Percentiles rank a stretch among this genome's conserved stretches.
Conservation (phyloP, 2,113 vertebrate genomes). For the Eclectus roratus region DNA sequence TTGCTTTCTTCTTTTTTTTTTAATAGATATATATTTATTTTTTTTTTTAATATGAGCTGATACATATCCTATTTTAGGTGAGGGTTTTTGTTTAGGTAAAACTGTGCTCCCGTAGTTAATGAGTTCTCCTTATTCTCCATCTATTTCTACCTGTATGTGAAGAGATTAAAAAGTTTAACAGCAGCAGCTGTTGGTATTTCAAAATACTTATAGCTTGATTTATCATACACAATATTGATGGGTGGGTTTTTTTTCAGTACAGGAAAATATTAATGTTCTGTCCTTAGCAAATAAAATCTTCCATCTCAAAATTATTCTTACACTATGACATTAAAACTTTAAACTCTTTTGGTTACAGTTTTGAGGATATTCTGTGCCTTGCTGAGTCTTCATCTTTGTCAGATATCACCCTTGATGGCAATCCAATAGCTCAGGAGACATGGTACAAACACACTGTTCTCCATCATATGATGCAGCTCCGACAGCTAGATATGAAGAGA, state of each 20-base stretch:
- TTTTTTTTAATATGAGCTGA: neutral
- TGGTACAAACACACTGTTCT: conserved; percentile 97
- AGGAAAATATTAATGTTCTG: neutral
- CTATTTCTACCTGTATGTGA: neutral
- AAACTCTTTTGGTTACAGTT: conserved; percentile 75
- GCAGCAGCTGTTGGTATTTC: neutral
- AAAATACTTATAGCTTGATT: neutral
- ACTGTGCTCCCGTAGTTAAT: neutral
- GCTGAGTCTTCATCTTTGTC: conserved; percentile 86
- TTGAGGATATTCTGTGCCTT: conserved; percentile 91
- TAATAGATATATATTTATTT: neutral
- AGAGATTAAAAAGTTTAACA: neutral
- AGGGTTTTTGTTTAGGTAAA: neutral
- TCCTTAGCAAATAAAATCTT: neutral
- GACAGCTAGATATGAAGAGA: conserved; percentile 98
- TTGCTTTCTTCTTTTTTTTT: neutral
- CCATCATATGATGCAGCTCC: conserved; percentile 94
- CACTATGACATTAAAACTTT: conserved; percentile 40
- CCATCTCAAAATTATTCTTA: conserved; percentile 7
- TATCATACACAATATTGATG: neutral
- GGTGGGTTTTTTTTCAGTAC: neutral
- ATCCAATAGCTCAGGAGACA: conserved; percentile 98
- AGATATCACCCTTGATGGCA: conserved; percentile 98
- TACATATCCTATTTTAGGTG: neutral
- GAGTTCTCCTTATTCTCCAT: neutral